Evolutionary conservation across 2,888 invertebrate genomes (phyloP), one percentile per base, ranked within the genome.

Genomic region (Iselma pallidipennis): DNA sequence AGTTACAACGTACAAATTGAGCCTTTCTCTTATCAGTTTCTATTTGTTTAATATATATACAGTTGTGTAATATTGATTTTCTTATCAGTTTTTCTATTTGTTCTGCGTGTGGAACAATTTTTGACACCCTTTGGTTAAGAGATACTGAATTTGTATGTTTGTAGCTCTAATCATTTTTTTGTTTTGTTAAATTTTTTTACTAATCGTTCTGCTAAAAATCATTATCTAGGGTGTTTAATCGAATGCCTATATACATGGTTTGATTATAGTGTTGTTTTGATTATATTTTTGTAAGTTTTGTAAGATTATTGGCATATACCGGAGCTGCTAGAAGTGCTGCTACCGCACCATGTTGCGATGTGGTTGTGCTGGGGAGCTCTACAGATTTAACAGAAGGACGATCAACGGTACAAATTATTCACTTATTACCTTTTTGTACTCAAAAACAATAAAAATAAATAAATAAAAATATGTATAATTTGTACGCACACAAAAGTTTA

Each of bases 251-350:
- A 80, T 81, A 80, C 80, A 80, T 80, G 80, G 81, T 80, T 80
- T 75, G 50, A 29, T 49, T 59, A 68, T 72, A 81, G 79, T 81
- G 79, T 80, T 80, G 79, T 81, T 80, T 76, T 81, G 80, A 81
- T 80, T 80, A 81, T 78, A 80, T 80, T 81, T 37, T 81, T 81
- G 76, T 80, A 78, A 80, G 79, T 80, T 81, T 80, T 80, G 79
- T 79, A 80, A 80, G 79, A 80, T 78, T 79, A 76, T 80, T 80
- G 80, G 80, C 81, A 78, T 74, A 75, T 74, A 77, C 78, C 76
- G 78, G 79, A 80, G 79, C 79, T 79, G 78, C 77, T 76, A 72
- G 76, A 80, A 79, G 79, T 79, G 80, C 80, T 75, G 78, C 77
- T 77, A 78, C 79, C 78, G 78, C 79, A 79, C 75, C 74, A 59